Conservation (phyloP, 2,888 invertebrate species). For the Pocota personata region DNA sequence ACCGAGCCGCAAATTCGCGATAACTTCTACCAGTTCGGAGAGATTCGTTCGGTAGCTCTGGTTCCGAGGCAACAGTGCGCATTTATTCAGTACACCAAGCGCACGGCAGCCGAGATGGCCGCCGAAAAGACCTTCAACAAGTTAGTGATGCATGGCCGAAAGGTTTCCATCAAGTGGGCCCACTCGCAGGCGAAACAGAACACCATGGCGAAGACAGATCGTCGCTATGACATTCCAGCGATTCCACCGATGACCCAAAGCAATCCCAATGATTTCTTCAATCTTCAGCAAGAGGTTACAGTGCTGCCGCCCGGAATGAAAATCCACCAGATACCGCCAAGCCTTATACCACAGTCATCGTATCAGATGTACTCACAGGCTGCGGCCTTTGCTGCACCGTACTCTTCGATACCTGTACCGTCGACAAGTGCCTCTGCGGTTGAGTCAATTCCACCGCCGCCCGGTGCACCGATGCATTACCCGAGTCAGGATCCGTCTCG, state of each 20-base stretch:
- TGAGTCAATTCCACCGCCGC: constrained; percentile 81
- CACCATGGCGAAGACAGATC: constrained; percentile 83
- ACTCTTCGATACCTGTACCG: constrained; percentile 78
- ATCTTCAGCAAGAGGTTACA: constrained; percentile 83
- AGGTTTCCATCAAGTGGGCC: constrained; percentile 99
- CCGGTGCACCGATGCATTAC: constrained; percentile 90
- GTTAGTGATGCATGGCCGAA: constrained; percentile 90
- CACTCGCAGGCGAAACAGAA: constrained; percentile 93
- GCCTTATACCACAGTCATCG: constrained; percentile 81
- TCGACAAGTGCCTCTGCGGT: constrained; percentile 80
- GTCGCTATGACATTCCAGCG: constrained; percentile 88
- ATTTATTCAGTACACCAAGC: constrained; percentile 97
- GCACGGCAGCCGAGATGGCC: constrained; percentile 95
- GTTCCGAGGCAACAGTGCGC: constrained; percentile 97
- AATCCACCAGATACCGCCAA: constrained; percentile 81
- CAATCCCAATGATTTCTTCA: constrained; percentile 86
- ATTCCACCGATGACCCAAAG: constrained; percentile 87
- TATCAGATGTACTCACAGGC: constrained; percentile 81
- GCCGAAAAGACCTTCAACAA: constrained; percentile 98
- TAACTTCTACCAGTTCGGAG: constrained; percentile 99
- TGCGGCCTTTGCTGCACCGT: constrained; percentile 82
- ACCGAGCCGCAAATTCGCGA: constrained; percentile 96
- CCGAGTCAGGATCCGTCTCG: constrained; percentile 98
- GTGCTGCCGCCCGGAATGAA: constrained; percentile 83
- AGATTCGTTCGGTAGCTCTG: constrained; percentile 96